Evolutionary conservation across 2,888 invertebrate species (phyloP).

Genomic region (Diplolepis rosae): DNA sequence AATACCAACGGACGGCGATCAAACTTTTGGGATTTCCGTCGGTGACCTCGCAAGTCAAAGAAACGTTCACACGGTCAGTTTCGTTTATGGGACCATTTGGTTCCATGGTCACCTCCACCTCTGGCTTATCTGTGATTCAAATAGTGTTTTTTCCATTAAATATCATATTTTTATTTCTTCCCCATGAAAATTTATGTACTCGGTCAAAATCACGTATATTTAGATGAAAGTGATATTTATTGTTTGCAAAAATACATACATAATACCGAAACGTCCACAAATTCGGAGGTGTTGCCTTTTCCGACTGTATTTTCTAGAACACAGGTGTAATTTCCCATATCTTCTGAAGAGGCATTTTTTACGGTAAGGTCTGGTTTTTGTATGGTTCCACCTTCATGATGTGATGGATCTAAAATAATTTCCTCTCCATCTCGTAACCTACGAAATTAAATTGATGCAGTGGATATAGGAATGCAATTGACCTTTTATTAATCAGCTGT

Average conservation of each 20-base stretch:
- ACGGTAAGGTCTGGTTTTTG: slow-evolving; percentile 87
- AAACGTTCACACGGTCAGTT: slow-evolving; percentile 86
- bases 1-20: slow-evolving; percentile 89
- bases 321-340: slow-evolving; percentile 91
- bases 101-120: slow-evolving; percentile 85
- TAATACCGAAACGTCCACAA: slow-evolving; percentile 85
- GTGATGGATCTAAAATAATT: slow-evolving; percentile 77
- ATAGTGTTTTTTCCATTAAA: slow-evolving; percentile 1
- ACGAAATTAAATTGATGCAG: slow-evolving; percentile 8
- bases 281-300: slow-evolving; percentile 82
- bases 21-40: slow-evolving; percentile 85
- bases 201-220: no score
- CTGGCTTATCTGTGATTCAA: slow-evolving; percentile 81
- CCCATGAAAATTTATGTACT: not conserved
- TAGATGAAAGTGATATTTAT: no score
- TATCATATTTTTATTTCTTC: not conserved
- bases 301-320: slow-evolving; percentile 87
- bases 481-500: no score
- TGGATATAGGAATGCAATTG: no score
- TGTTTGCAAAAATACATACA: slow-evolving; percentile 79
- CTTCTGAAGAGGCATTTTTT: slow-evolving; percentile 82
- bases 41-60: slow-evolving; percentile 85
- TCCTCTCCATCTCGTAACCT: slow-evolving; percentile 83
- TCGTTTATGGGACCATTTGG: slow-evolving; percentile 86
- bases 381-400: slow-evolving; percentile 85